phyloP scores from a whole-genome alignment of 2,888 invertebrate genomes.

The Cyclophora albipunctata region DNA sequence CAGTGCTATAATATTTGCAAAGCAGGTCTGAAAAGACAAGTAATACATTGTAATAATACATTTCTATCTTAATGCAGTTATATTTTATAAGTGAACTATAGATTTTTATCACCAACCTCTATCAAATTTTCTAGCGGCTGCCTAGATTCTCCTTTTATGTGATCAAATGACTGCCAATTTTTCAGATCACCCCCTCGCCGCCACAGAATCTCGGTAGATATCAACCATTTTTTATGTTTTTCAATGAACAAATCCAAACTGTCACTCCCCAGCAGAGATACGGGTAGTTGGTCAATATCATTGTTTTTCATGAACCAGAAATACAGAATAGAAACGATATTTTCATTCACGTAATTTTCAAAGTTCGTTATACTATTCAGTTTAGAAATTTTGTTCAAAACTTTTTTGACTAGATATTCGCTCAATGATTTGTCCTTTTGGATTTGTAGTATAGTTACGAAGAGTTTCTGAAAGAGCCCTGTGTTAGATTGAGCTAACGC shows the following conservation, averaged over 20 bases:
- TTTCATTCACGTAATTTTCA: conserved; percentile 47
- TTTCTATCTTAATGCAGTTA: background rate
- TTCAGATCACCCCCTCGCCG: conserved; percentile 40
- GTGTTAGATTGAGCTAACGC: conserved; percentile 70
- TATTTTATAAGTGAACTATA: no score
- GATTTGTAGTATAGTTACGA: conserved; percentile 71
- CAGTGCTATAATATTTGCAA: conserved; percentile 48
- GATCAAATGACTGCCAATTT: conserved; percentile 37
- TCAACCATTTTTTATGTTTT: conserved; percentile 59
- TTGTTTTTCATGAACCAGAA: conserved; percentile 62
- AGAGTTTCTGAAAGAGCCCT: conserved; percentile 64
- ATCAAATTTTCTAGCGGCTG: conserved; percentile 28
- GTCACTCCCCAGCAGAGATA: conserved; percentile 49
- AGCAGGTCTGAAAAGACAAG: conserved; percentile 46
- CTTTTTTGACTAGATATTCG: conserved; percentile 51
- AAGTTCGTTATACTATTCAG: conserved; percentile 32
- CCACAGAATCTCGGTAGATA: conserved; percentile 62
- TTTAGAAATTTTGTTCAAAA: conserved; percentile 51
- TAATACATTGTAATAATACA: background rate
- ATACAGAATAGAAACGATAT: conserved; percentile 64
- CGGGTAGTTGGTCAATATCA: conserved; percentile 54
- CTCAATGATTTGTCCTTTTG: conserved; percentile 68
- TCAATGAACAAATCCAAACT: conserved; percentile 50
- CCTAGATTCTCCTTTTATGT: conserved; percentile 24
- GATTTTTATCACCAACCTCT: conserved; percentile 12